A percentile compares a stretch with the other conserved stretches of the same genome.
phyloP scores from a whole-genome alignment of 2,888 invertebrate genomes.

The Therioaphis trifolii region DNA sequence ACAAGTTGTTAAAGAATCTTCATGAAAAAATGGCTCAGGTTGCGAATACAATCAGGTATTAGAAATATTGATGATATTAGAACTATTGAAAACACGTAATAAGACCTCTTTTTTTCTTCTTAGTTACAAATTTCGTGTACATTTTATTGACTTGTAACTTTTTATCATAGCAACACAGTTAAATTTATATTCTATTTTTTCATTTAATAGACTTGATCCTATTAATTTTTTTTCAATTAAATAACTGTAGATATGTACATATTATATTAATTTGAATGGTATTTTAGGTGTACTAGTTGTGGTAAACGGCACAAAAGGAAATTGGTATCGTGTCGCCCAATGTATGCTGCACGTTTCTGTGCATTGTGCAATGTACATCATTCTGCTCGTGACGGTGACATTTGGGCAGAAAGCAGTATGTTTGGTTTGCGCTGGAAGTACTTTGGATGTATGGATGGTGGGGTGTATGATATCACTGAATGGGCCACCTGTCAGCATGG shows the following conservation, averaged over 20 bases:
- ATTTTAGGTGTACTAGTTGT: conserved; percentile 87
- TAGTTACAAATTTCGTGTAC: too few species aligned
- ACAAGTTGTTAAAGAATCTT: conserved; percentile 85
- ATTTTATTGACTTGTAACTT: too few species aligned
- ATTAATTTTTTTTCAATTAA: too few species aligned
- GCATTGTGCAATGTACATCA: conserved; percentile 89
- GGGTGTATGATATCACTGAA: conserved; percentile 94
- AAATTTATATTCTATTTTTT: too few species aligned
- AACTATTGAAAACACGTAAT: not conserved
- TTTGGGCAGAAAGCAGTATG: conserved; percentile 93
- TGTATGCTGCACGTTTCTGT: conserved; percentile 92
- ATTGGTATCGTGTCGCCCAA: conserved; percentile 81
- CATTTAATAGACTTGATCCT: too few species aligned
- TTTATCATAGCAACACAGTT: too few species aligned
- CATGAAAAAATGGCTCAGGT: conserved; percentile 95
- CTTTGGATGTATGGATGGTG: conserved; percentile 96
- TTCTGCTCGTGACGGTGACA: conserved; percentile 93
- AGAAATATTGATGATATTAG: not conserved
- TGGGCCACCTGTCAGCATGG: conserved; percentile 95
- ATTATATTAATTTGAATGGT: not conserved
- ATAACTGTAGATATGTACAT: too few species aligned
- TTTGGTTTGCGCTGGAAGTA: conserved; percentile 93
- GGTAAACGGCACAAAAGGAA: conserved; percentile 89
- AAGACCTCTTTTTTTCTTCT: too few species aligned
- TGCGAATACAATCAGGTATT: conserved; percentile 84